Conservation (phyloP, 64 coral and sea anemone genomes). For the Stichodactyla mertensii region DNA sequence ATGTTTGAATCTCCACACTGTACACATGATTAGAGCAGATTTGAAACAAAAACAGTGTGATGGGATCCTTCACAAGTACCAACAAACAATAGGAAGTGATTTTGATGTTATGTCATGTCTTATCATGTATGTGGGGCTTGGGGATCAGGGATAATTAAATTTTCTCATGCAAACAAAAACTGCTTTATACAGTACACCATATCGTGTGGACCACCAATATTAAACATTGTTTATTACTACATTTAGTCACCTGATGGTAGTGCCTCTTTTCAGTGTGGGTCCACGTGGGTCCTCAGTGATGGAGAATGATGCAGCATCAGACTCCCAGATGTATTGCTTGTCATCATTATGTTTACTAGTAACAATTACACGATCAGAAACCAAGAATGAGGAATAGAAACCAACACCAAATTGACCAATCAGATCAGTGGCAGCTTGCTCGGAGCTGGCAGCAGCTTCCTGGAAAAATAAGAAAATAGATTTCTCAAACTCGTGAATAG, state of each 20-base stretch:
- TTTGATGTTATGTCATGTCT: too few species aligned
- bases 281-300: constrained; percentile 94
- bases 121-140: too few species aligned
- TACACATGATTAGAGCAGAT: too few species aligned
- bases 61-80: too few species aligned
- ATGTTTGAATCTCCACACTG: too few species aligned
- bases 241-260: constrained; percentile 79
- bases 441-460: constrained; percentile 48
- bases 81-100: too few species aligned
- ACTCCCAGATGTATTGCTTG: constrained; percentile 99
- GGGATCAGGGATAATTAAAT: too few species aligned
- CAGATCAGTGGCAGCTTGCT: constrained; percentile 66
- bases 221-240: background rate
- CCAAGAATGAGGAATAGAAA: constrained; percentile 96
- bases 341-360: constrained; percentile 97
- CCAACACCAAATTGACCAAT: constrained; percentile 99
- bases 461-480: background rate
- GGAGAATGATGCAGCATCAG: constrained; percentile 84
- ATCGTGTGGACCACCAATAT: too few species aligned
- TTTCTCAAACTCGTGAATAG: background rate
- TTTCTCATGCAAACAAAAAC: too few species aligned
- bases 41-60: too few species aligned
- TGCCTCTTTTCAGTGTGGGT: constrained; percentile 80
- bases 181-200: too few species aligned
- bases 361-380: constrained; percentile 96